These are phyloP conservation scores for Phrixothrix hirtus DNA, from an alignment of 2,888 invertebrate genomes.

Conservation along the genomic window DNA sequence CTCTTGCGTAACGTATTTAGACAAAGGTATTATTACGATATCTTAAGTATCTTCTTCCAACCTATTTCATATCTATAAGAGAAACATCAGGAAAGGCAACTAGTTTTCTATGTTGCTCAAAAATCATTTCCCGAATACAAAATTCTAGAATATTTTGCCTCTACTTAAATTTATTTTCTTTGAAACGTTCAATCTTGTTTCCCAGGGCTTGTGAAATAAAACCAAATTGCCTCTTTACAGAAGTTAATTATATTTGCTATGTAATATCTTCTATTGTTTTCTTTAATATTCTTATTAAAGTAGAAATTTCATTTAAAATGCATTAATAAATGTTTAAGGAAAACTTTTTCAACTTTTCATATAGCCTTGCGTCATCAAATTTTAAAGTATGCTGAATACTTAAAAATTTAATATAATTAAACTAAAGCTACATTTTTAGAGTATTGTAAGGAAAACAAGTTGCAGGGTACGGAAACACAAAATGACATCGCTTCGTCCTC, in stretches of 20 bases:
- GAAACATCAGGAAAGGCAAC: too few species aligned
- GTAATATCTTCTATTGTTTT: neutral
- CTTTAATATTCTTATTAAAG: neutral
- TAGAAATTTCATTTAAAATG: neutral
- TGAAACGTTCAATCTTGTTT: too few species aligned
- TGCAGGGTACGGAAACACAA: slow-evolving; percentile 13
- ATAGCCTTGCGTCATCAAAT: neutral
- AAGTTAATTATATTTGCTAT: neutral
- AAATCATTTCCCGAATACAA: too few species aligned
- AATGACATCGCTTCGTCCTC: slow-evolving; percentile 16
- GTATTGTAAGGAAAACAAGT: slow-evolving; percentile 13
- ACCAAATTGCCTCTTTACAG: too few species aligned
- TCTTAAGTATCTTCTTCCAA: too few species aligned
- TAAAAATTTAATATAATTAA: neutral
- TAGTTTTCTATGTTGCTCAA: too few species aligned
- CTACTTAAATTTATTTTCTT: too few species aligned
- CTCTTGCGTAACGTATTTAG: too few species aligned
- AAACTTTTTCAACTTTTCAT: neutral
- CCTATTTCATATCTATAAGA: too few species aligned
- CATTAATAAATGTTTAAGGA: neutral
- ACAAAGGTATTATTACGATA: too few species aligned
- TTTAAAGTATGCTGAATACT: neutral
- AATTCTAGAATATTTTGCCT: too few species aligned
- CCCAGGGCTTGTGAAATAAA: too few species aligned
- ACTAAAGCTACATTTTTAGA: slow-evolving; percentile 6